These are phyloP conservation scores for Motacilla tschutschensis DNA, from an alignment of 2,113 vertebrate genomes.

Conservation along the genomic window DNA sequence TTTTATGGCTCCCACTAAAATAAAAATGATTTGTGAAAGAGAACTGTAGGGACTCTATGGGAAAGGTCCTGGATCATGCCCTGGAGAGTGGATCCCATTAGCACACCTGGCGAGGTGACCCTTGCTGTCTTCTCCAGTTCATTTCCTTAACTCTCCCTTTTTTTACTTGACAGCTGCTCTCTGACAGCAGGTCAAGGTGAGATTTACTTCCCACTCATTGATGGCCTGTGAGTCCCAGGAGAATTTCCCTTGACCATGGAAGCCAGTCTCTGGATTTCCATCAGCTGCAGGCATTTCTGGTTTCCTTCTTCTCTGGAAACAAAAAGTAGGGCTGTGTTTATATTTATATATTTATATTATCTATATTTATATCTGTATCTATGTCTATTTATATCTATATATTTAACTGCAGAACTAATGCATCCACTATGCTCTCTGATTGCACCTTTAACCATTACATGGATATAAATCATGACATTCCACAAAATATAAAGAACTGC, in stretches of 20 bases:
- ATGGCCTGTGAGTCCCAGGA: neutral
- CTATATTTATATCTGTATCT: fast-evolving
- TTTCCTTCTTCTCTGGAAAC: neutral
- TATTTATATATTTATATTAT: neutral
- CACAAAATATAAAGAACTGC: neutral
- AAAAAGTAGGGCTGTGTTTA: neutral
- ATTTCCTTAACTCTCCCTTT: neutral
- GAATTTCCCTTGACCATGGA: neutral
- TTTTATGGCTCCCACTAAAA: neutral
- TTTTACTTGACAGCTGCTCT: neutral
- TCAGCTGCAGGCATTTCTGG: neutral
- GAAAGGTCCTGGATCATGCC: neutral
- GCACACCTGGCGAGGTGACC: neutral
- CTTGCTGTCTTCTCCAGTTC: neutral
- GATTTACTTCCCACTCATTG: neutral
- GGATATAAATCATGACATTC: neutral
- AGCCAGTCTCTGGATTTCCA: neutral
- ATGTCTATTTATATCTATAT: neutral
- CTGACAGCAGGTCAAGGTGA: neutral
- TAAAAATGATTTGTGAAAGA: neutral
- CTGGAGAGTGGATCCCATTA: neutral
- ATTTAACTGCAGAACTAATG: neutral
- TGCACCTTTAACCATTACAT: neutral
- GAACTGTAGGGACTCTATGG: neutral
- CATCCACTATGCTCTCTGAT: neutral